These are phyloP conservation scores for Oasisia sp. DNA, from an alignment of 2,888 invertebrate genomes.

Conservation along the genomic window DNA sequence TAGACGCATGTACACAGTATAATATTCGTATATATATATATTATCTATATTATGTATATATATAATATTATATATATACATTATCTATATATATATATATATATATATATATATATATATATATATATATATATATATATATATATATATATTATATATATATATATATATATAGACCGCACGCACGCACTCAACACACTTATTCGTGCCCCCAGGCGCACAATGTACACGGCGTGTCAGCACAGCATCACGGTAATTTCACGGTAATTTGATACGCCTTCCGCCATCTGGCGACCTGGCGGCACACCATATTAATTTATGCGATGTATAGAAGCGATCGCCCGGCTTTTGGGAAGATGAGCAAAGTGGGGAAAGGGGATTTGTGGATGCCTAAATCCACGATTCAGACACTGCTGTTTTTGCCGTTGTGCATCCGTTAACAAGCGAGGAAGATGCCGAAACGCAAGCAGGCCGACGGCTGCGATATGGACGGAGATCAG, in stretches of 20 bases:
- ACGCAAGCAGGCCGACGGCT: constrained; percentile 54
- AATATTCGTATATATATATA: too few relatives aligned
- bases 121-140: too few relatives aligned
- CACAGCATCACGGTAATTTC: not conserved
- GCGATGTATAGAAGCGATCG: not conserved
- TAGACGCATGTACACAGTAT: too few relatives aligned
- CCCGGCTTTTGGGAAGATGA: not conserved
- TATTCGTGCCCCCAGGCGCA: too few relatives aligned
- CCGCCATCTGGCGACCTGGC: not conserved
- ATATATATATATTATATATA: too few relatives aligned
- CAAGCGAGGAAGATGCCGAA: constrained; percentile 53
- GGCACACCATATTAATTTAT: constrained; percentile 3
- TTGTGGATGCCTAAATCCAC: not conserved
- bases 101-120: too few relatives aligned
- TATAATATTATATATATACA: too few relatives aligned
- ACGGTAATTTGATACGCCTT: not conserved
- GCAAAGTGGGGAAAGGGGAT: not conserved
- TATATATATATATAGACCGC: too few relatives aligned
- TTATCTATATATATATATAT: too few relatives aligned
- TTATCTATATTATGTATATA: too few relatives aligned
- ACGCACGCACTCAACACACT: too few relatives aligned
- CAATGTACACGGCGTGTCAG: not conserved
- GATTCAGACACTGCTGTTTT: not conserved
- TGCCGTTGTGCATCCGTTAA: constrained; percentile 4
- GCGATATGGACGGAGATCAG: constrained; percentile 56